Evolutionary conservation across 92 coral and sea anemone species (phyloP).

Genomic region (Palythoa heliodiscus): DNA sequence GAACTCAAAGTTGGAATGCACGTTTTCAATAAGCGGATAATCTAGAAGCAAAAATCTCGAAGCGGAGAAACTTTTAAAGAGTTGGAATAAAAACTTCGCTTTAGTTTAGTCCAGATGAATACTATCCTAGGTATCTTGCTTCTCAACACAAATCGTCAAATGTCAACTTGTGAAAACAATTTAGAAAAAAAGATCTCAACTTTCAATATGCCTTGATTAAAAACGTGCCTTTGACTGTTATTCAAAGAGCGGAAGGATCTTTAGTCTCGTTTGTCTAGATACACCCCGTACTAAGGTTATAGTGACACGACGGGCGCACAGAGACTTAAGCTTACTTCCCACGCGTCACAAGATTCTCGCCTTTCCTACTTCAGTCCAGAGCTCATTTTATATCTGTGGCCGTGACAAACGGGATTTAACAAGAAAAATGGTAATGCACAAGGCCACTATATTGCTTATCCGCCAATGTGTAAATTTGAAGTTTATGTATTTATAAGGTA

Average conservation of each 20-base stretch:
- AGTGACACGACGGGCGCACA: no score
- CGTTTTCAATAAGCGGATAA: no score
- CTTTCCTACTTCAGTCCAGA: background rate
- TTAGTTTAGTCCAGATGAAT: no score
- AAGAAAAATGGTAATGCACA: background rate
- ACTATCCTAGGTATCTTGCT: no score
- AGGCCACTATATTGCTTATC: background rate
- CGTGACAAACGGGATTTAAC: conserved; percentile 29
- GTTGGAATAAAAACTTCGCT: no score
- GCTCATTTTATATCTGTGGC: background rate
- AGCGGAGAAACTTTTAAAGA: no score
- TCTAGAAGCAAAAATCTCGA: no score
- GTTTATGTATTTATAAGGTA: background rate
- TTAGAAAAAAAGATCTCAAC: no score
- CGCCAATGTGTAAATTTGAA: background rate
- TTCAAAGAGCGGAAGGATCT: conserved; percentile 1
- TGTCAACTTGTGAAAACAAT: no score
- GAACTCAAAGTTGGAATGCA: no score
- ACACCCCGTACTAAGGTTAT: background rate
- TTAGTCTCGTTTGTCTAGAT: background rate
- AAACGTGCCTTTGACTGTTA: background rate
- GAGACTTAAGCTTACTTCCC: background rate
- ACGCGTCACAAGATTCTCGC: background rate
- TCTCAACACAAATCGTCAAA: no score
- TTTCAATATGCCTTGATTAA: no score